Evolutionary conservation across 2,888 invertebrate genomes (phyloP), one percentile per base, ranked within the genome.

Genomic region (Fragum fragum): DNA sequence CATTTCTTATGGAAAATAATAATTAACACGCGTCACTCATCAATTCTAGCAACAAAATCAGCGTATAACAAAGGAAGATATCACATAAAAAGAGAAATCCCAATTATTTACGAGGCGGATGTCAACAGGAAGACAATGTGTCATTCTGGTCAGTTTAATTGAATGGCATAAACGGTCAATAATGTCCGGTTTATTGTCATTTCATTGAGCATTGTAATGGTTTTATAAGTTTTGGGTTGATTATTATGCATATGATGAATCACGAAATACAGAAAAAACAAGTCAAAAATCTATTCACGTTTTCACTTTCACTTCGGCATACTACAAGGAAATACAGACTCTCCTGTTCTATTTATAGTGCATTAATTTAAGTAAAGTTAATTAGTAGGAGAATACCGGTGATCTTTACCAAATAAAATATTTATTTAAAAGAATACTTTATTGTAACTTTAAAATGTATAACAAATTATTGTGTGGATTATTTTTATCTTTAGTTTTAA

Each of bases 101-200:
- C 18, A 26, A 57, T 57, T 57, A 57, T 57, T 57, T 57, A 57
- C 26, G 26, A 14, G 14, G 28, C 23, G 28, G 28, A 57, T 57
- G 57, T 57, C 57, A 57, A 23, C 57, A 28, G 9, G 26, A 57
- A 57, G 18, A 57, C 57, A 57, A 57, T 57, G 26, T 57, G 57
- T 57, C 57, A 57, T 28, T 28, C 16, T 28, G 57, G 57, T 57
- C 57, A 57, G 26, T 57, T 57, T 57, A 26, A 57, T 57, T 57
- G 26, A 28, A 57, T 57, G 57, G 57, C 57, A 57, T 28, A 28
- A 57, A 57, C 21, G 57, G 28, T 28, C 57, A 28, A 9, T 26
- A 57, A 57, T 57, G 57, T 57, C 57, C 28, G 23, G 14, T 57
- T 57, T 57, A 57, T 57, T 14, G 14, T 28, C 3, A 11, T 28